Evolutionary conservation across 2,797 vertebrate species (phyloP).

Genomic region (Furcifer pardalis): DNA sequence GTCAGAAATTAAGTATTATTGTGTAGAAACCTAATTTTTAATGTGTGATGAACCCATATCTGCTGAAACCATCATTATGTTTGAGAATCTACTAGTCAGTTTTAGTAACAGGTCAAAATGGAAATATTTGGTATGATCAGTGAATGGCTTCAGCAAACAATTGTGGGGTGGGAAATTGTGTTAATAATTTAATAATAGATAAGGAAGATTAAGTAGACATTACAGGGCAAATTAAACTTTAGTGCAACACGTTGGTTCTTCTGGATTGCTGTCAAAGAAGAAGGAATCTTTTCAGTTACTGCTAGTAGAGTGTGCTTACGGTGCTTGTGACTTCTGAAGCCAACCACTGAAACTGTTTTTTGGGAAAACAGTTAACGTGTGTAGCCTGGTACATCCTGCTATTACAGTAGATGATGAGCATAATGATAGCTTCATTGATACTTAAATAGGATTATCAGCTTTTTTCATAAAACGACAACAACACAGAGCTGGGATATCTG

Average conservation of each 20-base stretch:
- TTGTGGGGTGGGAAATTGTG: constrained; percentile 27
- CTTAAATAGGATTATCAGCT: neutral
- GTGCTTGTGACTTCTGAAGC: neutral
- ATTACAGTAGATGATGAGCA: too few relatives aligned
- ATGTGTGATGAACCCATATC: neutral
- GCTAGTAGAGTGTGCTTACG: neutral
- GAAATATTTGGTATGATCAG: constrained; percentile 27
- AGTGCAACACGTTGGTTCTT: neutral
- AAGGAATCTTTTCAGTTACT: neutral
- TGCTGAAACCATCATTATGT: constrained; percentile 24
- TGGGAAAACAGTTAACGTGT: neutral
- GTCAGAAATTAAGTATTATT: too few relatives aligned
- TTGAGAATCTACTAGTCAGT: constrained; percentile 25
- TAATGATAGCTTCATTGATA: neutral
- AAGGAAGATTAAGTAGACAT: constrained; percentile 33
- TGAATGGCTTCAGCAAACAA: constrained; percentile 49
- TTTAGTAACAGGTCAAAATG: constrained; percentile 4
- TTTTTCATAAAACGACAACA: neutral
- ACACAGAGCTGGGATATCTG: neutral
- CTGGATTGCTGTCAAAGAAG: neutral
- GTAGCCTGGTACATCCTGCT: neutral
- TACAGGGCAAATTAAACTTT: constrained; percentile 12
- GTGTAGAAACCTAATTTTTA: too few relatives aligned
- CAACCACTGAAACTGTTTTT: neutral
- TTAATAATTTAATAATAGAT: constrained; percentile 40